Base-by-base conservation (phyloP, 2,888 invertebrate genomes). In the Aplocera efformata region DNA sequence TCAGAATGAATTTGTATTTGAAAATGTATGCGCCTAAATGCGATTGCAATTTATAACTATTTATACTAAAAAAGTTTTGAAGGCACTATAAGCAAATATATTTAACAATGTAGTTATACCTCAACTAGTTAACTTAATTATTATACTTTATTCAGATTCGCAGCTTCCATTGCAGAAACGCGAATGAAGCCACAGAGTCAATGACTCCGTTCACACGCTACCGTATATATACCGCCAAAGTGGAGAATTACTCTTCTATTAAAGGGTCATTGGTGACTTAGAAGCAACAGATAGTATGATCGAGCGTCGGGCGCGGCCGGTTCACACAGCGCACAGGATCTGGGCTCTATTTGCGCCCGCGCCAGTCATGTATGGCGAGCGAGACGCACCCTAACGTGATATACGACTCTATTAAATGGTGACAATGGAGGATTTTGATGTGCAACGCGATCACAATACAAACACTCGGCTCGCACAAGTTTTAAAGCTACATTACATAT, bases 271-370 rank as follows among this genome's bases (percentile, higher is more conserved):
- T 33, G 39, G 30, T 20, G 37, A 34, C 23, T 45, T 48, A 49
- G 41, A 43, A 35, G 46, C 43, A 39, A 40, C 48, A 48, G 56
- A 48, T 43, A 48, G 48, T 67, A 62, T 58, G 62, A 56, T 59
- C 59, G 63, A 68, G 52, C 54, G 57, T 53, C 55, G 69, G 79
- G 79, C 50, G 79, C 68, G 75, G 77, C 58, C 58, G 59, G 72
- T 74, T 79, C 81, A 74, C 75, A 75, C 77, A 74, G 57, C 56
- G 65, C 67, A 79, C 81, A 85, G 86, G 86, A 88, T 85, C 83
- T 85, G 83, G 80, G 86, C 82, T 83, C 84, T 76, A 85, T 85
- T 85, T 79, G 79, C 78, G 79, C 67, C 55, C 57, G 75, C 74
- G 73, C 53, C 66, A 70, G 53, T 80, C 78, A 73, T 71, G 71